Evolutionary conservation across 2,797 vertebrate genomes (phyloP).

Genomic region (Epinephelus malabaricus): DNA sequence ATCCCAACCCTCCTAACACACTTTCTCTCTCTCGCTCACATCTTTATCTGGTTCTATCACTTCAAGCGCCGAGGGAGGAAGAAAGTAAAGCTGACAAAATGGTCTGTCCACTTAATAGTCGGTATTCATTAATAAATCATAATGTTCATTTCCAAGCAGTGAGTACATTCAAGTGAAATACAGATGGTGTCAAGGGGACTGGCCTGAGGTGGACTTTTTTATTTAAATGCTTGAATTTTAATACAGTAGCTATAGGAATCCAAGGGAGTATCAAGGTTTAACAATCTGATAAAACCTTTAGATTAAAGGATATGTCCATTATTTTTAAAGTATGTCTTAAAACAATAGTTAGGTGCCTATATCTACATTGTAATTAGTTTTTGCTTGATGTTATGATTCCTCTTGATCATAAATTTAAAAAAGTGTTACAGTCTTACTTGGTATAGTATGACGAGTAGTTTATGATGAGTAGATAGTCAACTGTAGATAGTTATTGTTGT

Average conservation of each 20-base stretch:
- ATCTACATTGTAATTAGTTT: background rate
- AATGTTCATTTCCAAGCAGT: slow-evolving; percentile 54
- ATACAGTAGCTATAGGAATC: slow-evolving; percentile 27
- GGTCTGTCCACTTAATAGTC: slow-evolving; percentile 46
- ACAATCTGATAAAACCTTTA: background rate
- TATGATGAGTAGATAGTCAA: too few relatives aligned
- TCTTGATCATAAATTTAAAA: background rate
- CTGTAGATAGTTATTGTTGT: too few relatives aligned
- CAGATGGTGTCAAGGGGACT: slow-evolving; percentile 23
- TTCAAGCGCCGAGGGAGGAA: slow-evolving; percentile 28
- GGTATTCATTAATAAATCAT: slow-evolving; percentile 68
- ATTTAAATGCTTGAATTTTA: slow-evolving; percentile 33
- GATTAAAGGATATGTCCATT: background rate
- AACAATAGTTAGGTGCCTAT: background rate
- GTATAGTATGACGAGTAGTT: too few relatives aligned
- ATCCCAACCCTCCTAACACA: slow-evolving; percentile 20
- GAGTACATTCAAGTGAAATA: slow-evolving; percentile 51
- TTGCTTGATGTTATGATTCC: background rate
- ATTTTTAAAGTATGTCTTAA: background rate
- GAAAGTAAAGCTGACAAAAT: slow-evolving; percentile 57
- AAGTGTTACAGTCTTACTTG: background rate
- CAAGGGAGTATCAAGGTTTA: background rate
- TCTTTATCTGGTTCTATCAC: slow-evolving; percentile 43
- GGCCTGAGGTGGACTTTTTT: slow-evolving; percentile 35
- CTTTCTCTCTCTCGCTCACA: slow-evolving; percentile 13